phyloP scores from a whole-genome alignment of 2,888 invertebrate species.

The Plutella xylostella region DNA sequence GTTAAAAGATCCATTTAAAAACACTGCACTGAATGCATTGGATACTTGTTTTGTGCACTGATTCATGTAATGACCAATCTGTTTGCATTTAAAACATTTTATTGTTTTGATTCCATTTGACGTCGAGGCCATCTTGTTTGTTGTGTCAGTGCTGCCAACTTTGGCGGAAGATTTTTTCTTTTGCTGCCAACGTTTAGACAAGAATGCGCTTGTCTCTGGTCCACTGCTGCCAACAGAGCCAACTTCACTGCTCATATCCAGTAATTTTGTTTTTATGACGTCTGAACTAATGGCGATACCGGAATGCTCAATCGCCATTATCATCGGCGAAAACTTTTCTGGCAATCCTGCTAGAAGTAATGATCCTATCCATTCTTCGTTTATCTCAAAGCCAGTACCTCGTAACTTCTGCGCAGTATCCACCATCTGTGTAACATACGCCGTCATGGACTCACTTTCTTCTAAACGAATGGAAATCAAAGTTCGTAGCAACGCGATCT shows the following conservation, averaged over 20 bases:
- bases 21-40: constrained; percentile 16
- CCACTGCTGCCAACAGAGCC: too few species aligned
- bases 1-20: constrained; percentile 12
- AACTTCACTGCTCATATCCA: not conserved
- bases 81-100: constrained; percentile 13
- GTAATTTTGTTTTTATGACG: not conserved
- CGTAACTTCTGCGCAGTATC: not conserved
- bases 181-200: not conserved
- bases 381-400: constrained; percentile 5
- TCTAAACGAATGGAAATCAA: constrained; percentile 3
- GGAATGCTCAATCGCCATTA: not conserved
- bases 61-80: constrained; percentile 10
- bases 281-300: not conserved
- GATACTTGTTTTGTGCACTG: constrained; percentile 8
- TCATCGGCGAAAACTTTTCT: not conserved
- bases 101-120: not conserved
- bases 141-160: not conserved
- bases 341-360: not conserved
- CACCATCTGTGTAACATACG: not conserved
- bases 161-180: not conserved
- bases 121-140: not conserved
- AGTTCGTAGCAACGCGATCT: not conserved
- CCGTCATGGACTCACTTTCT: not conserved
- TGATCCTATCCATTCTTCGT: constrained; percentile 4
- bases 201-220: not conserved